Evolutionary conservation across 2,888 invertebrate genomes (phyloP), one percentile per base, ranked within the genome.

Genomic region (Drosophila limbata): DNA sequence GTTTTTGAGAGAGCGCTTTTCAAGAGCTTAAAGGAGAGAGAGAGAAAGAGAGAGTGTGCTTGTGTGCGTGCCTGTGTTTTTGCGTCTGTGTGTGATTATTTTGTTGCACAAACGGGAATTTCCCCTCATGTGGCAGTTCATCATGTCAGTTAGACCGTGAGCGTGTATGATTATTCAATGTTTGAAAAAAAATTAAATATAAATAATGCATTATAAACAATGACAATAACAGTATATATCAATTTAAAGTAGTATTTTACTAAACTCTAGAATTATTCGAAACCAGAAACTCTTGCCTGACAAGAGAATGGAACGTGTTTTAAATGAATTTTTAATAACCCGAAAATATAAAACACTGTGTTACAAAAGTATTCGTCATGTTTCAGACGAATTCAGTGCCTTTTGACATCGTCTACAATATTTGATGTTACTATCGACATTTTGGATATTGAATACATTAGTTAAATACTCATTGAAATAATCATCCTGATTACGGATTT

Each of bases 321-420:
- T 33, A 15, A 64, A 60, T 51, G 15, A 44, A 57, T 65, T 56
- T 64, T 53, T 63, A 68, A 68, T 61, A 62, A 39, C 28, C 44
- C n/a, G 25, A 51, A 51, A 67, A 53, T n/a, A 42, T 47, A 68
- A 70, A 51, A 31, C 61, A 40, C 31, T 53, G 50, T 48, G 15
- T 35, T 31, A 39, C n/a, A 13, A 44, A 28, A 40, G 31, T 37
- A 57, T 62, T 63, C 15, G 48, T 63, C 35, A 56, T 69, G 42
- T 69, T 75, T 79, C 40, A 79, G 69, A 56, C 59, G 42, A 60
- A 52, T 68, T 61, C 61, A 79, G 57, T 74, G 76, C 56, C 60
- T 79, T 81, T 51, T 64, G 13, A 48, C 31, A 33, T 47, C 47
- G 10, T 10, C 1, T 45, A 15, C 4, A 9, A 45, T 25, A 28